phyloP scores from a whole-genome alignment of 35 echinoderm and acorn worm genomes.

The Apostichopus californicus region DNA sequence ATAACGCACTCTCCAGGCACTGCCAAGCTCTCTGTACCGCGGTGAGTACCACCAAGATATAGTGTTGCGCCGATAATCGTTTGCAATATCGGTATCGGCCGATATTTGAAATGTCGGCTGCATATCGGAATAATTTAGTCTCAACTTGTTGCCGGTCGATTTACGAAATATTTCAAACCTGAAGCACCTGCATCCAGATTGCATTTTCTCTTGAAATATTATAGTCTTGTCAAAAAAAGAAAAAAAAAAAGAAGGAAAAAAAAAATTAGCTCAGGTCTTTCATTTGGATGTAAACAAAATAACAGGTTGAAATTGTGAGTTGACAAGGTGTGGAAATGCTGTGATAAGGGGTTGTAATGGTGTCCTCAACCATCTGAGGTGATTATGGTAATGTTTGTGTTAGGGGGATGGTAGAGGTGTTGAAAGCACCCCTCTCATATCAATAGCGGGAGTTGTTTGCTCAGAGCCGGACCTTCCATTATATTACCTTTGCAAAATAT shows the following conservation, averaged over 20 bases:
- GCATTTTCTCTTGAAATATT: no score
- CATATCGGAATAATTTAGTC: no score
- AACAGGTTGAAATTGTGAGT: neutral
- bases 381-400: neutral
- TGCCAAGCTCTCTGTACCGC: slow-evolving; percentile 47
- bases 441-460: neutral
- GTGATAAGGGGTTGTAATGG: neutral
- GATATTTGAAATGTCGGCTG: no score
- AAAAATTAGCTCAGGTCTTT: slow-evolving; percentile 1
- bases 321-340: slow-evolving; percentile 16
- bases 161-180: no score
- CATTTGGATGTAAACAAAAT: slow-evolving; percentile 11
- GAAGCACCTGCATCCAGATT: no score
- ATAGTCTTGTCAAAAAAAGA: no score
- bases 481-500: slow-evolving; percentile 42
- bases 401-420: neutral
- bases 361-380: neutral
- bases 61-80: no score
- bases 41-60: neutral
- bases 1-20: slow-evolving; percentile 10
- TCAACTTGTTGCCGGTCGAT: no score
- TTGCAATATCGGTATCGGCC: no score
- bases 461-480: slow-evolving; percentile 19
- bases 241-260: no score
- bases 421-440: neutral